Conservation (phyloP, 2,888 invertebrate genomes). For the Crioceris asparagi region DNA sequence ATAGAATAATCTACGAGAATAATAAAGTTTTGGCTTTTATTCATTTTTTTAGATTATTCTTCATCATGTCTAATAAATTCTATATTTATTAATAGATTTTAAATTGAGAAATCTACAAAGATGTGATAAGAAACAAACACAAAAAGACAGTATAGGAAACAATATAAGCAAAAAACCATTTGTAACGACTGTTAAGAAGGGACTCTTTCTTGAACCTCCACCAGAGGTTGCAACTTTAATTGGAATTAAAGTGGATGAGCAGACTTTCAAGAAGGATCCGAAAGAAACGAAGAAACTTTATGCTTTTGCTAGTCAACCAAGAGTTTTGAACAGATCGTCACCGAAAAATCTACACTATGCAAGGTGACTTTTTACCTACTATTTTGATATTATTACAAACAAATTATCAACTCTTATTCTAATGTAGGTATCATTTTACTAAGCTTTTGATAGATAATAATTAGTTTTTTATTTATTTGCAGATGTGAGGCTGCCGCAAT, state of each 20-base stretch:
- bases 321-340: slow-evolving; percentile 37
- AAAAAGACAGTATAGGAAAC: slow-evolving; percentile 19
- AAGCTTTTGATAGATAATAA: no score
- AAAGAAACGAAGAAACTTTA: slow-evolving; percentile 41
- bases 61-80: no score
- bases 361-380: no score
- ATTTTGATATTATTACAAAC: no score
- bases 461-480: no score
- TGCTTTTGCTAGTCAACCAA: slow-evolving; percentile 56
- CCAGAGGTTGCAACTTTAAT: slow-evolving; percentile 57
- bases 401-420: no score
- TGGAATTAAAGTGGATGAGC: slow-evolving; percentile 39
- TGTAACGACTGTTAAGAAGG: slow-evolving; percentile 70
- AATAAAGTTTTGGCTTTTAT: no score
- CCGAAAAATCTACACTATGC: slow-evolving; percentile 30
- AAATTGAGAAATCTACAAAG: slow-evolving; percentile 60
- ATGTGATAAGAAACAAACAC: slow-evolving; percentile 39
- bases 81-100: no score
- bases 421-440: no score
- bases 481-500: slow-evolving; percentile 34
- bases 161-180: slow-evolving; percentile 46
- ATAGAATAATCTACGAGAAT: no score
- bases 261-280: slow-evolving; percentile 23
- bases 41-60: background rate
- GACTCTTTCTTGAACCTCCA: slow-evolving; percentile 69